Conservation (phyloP, 2,113 vertebrate genomes). For the cattle (Bos taurus) region ARS-UCD2.0 NC_037336.1:99750001-99750500, state of each 20-base stretch:
- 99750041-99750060: background rate
- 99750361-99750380: background rate
- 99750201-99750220: background rate
- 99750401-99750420: background rate
- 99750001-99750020: background rate
- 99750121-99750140: background rate
- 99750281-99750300: too few relatives aligned
- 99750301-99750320: background rate
- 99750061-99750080: background rate
- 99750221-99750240: background rate
- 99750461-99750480: fast-evolving
- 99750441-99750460: background rate
- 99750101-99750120: background rate
- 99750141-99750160: background rate
- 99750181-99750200: background rate
- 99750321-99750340: background rate
- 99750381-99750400: background rate
- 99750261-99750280: background rate
- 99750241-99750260: background rate
- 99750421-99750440: background rate
- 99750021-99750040: background rate
- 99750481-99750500: fast-evolving
- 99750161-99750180: background rate
- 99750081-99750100: background rate
- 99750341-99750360: background rate